These are phyloP conservation scores for Heptranchias perlo DNA, from an alignment of 2,113 vertebrate species.

Conservation along the genomic window DNA sequence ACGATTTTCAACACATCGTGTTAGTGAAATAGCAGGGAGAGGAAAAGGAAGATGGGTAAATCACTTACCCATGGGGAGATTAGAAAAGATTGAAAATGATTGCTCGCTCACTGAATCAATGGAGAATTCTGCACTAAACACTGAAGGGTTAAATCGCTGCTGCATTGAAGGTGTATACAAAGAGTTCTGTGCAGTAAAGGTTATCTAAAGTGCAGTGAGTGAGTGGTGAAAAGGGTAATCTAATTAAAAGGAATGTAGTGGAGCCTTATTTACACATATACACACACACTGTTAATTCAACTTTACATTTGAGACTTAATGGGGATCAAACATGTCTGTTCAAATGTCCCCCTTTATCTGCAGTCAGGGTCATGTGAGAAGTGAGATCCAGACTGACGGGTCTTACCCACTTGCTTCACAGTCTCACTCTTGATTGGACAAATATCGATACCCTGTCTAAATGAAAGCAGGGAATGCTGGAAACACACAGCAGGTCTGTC, in stretches of 20 bases:
- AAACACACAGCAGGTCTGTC: background rate
- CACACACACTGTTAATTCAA: background rate
- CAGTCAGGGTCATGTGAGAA: background rate
- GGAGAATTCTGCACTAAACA: background rate
- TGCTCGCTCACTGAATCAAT: background rate
- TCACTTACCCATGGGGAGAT: background rate
- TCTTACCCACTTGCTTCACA: background rate
- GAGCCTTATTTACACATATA: conserved; percentile 23
- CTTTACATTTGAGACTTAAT: conserved; percentile 25
- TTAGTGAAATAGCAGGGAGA: background rate
- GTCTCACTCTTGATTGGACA: background rate
- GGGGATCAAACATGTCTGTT: conserved; percentile 13
- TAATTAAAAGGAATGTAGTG: conserved; percentile 23
- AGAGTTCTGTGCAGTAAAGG: conserved; percentile 30
- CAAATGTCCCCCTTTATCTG: background rate
- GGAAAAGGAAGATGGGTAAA: background rate
- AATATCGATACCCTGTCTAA: background rate
- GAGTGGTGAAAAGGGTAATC: conserved; percentile 37
- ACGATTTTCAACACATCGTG: background rate
- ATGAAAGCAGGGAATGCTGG: background rate
- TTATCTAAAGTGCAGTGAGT: conserved; percentile 37
- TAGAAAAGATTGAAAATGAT: background rate
- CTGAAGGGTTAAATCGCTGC: conserved; percentile 5
- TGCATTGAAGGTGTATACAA: background rate
- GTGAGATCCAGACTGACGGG: background rate